Evolutionary conservation across 2,888 invertebrate species (phyloP), one percentile per base, ranked within the genome.

Genomic region (Cetonia aurata): DNA sequence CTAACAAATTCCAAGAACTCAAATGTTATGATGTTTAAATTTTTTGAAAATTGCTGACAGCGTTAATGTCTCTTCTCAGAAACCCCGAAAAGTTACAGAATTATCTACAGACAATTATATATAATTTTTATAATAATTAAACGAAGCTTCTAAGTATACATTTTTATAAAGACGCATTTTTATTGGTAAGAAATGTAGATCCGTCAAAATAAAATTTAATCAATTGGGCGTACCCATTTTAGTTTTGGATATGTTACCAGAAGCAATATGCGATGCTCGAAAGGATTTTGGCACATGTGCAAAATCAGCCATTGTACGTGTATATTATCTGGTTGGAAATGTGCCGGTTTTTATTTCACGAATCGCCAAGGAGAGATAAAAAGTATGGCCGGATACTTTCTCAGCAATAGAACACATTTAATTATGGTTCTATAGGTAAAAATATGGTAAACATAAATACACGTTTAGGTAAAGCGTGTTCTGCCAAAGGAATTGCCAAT

Each of bases 311-410:
- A 65, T 65, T 50, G 50, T 17, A 65, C 15, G 25, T 25, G 25
- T 12, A 9, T 52, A 19, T 52, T 12, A 52, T 19, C 50, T 65
- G 25, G 37, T 65, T 65, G 62, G 62, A 65, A 65, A 52, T 6
- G 37, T 65, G 62, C 62, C 62, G 33, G 48, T 17, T 41, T 65
- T 65, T 65, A 50, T 65, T 50, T 37, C n/a, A 46, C 25, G 46
- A 60, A 65, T 37, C 37, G 62, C 62, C 62, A 65, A 65, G 50
- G 50, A 65, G 15, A 52, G 37, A 65, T 65, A 50, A 65, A 65
- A 65, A 46, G 50, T 65, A 48, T 37, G 37, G 3, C 37, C 13
- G 6, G 12, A 65, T 37, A 37, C 31, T 17, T 31, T 12, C 48
- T 15, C 41, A 46, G 50, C 25, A 25, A 31, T 46, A 50, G 37